phyloP scores from a whole-genome alignment of 2,888 invertebrate genomes.

The Gasteruption jaculator region DNA sequence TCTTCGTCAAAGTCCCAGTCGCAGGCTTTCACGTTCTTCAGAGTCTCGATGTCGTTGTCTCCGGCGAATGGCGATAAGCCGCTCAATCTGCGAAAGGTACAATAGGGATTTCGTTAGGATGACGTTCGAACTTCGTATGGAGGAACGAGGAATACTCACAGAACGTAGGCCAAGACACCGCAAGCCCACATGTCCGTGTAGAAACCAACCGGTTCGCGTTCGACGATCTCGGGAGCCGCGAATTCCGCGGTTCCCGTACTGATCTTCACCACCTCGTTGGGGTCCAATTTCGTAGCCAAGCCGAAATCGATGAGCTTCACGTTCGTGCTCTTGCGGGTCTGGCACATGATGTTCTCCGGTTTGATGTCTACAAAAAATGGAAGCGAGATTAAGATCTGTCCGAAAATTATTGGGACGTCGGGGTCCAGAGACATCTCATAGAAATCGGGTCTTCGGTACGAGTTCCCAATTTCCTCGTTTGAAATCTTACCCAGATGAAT shows the following conservation, averaged over 20 bases:
- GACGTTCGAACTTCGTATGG: neutral
- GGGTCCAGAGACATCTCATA: no score
- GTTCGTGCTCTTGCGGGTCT: slow-evolving; percentile 89
- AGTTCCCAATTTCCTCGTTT: no score
- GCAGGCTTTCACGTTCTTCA: slow-evolving; percentile 97
- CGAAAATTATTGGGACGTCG: no score
- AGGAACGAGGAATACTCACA: slow-evolving; percentile 65
- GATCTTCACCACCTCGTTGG: slow-evolving; percentile 97
- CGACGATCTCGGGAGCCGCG: slow-evolving; percentile 98
- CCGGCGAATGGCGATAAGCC: slow-evolving; percentile 99
- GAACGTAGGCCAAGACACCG: slow-evolving; percentile 95
- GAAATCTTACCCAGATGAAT: slow-evolving; percentile 74
- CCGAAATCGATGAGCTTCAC: slow-evolving; percentile 99
- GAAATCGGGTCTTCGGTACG: no score
- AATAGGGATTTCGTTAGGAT: no score
- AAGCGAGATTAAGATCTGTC: no score
- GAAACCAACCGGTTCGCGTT: slow-evolving; percentile 97
- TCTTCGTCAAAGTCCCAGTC: slow-evolving; percentile 99
- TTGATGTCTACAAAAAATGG: slow-evolving; percentile 65
- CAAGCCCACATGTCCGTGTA: slow-evolving; percentile 99
- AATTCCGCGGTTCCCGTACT: slow-evolving; percentile 99
- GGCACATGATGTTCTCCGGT: slow-evolving; percentile 99
- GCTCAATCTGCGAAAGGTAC: slow-evolving; percentile 72
- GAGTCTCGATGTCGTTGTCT: slow-evolving; percentile 95
- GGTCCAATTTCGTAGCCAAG: slow-evolving; percentile 95